Evolutionary conservation across 2,888 invertebrate genomes (phyloP), one percentile per base, ranked within the genome.

Genomic region (Ormyrus rosae): DNA sequence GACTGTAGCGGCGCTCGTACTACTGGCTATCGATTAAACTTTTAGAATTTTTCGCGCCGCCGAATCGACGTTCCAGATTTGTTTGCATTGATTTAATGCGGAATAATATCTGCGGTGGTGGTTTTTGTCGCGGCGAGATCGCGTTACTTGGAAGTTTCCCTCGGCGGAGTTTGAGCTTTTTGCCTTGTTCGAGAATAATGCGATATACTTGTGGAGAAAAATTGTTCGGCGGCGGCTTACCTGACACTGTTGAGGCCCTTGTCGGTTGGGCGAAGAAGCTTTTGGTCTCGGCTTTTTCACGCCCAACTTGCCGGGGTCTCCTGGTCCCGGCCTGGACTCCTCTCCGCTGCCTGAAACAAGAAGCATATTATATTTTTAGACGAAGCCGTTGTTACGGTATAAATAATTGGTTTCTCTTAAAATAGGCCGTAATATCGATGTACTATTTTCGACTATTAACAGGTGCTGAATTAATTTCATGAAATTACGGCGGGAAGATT

Each of bases 201-300:
- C 34, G 34, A 34, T 34, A 34, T 34, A 34, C 34, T 34, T 34
- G 34, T 34, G 3, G 34, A 34, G 34, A 34, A 34, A 34, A 34
- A 34, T 34, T 34, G 34, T 34, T 34, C 56, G 45, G 13, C 9
- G 19, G 53, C 46, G 56, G 11, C 82, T 87, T 76, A 98, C 97
- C 93, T 96, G 97, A 91, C 97, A 97, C 91, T 96, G 96, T 89
- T 97, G 97, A 70, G 97, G 97, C 81, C 97, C 97, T 91, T 97
- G 97, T 82, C 97, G 92, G 91, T 96, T 97, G 61, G 97, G 97
- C 61, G 97, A 97, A 74, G 96, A 95, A 83, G 96, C 95, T 91
- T 97, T 97, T 50, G 96, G 95, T 84, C 97, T 94, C 84, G 94
- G 93, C 89, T 95, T 94, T 90, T 95, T 95, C 83, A 93, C 93